A percentile compares a stretch with the other conserved stretches of the same genome.
Evolutionary conservation across 2,113 vertebrate species (phyloP).

Genomic region (Rhinolophus sinicus): DNA sequence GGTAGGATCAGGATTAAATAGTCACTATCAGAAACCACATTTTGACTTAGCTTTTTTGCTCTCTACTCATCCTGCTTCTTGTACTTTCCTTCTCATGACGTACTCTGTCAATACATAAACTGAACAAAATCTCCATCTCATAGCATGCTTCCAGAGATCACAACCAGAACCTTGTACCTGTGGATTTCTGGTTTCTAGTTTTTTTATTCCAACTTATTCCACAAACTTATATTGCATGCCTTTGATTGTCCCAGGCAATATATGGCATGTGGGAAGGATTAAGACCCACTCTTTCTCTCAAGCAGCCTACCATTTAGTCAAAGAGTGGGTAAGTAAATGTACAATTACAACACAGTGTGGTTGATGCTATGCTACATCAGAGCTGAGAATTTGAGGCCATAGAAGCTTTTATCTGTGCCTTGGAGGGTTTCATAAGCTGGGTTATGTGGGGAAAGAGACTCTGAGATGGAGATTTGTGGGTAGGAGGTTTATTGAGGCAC

Average conservation of each 20-base stretch:
- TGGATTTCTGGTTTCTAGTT: not conserved
- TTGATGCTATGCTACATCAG: not conserved
- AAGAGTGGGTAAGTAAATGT: slow-evolving; percentile 12
- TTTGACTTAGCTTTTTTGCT: not conserved
- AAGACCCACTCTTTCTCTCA: not conserved
- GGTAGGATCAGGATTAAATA: slow-evolving; percentile 28
- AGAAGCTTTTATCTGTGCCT: not conserved
- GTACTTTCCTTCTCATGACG: not conserved
- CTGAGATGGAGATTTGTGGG: not conserved
- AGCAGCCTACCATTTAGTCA: not conserved
- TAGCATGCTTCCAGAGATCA: not conserved
- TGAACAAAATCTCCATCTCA: not conserved
- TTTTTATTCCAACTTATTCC: not conserved
- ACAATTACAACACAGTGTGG: not conserved
- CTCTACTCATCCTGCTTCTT: not conserved
- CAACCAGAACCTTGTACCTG: not conserved
- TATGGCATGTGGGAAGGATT: not conserved
- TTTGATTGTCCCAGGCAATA: not conserved
- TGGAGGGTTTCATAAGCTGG: not conserved
- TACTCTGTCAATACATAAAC: not conserved
- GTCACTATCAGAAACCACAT: not conserved
- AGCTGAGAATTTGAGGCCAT: slow-evolving; percentile 7
- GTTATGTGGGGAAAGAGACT: not conserved
- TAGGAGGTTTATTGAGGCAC: not conserved
- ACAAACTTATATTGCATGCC: not conserved